Percentiles rank a stretch among this genome's conserved stretches.
These are phyloP conservation scores for Mirza zaza DNA, from an alignment of 2,113 vertebrate genomes.

Conservation along the genomic window DNA sequence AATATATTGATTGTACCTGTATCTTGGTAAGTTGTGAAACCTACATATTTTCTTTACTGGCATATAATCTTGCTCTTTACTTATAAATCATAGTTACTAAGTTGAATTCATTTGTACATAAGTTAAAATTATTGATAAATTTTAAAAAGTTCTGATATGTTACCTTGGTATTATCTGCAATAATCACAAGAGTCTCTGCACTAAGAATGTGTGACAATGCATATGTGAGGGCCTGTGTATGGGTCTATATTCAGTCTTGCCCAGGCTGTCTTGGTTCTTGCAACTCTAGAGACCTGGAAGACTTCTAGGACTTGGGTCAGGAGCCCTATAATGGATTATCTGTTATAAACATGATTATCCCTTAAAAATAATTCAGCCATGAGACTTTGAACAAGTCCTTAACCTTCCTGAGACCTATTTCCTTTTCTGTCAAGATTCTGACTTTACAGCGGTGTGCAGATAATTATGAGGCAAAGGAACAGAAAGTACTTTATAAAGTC, in stretches of 20 bases:
- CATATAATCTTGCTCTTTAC: background rate
- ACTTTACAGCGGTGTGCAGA: background rate
- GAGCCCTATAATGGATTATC: background rate
- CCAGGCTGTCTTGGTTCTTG: background rate
- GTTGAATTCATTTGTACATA: background rate
- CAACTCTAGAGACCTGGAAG: background rate
- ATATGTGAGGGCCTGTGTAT: rapidly evolving
- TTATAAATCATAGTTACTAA: background rate
- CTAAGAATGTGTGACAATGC: rapidly evolving
- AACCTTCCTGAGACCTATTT: background rate
- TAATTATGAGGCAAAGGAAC: background rate
- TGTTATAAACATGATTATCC: background rate
- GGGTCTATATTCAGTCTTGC: background rate
- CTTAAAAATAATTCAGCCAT: background rate
- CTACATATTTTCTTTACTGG: background rate
- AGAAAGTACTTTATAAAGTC: background rate
- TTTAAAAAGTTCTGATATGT: background rate
- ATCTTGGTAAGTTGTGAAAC: background rate
- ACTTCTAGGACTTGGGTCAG: background rate
- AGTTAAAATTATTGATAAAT: background rate
- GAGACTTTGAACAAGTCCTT: background rate
- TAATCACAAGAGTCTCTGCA: no score
- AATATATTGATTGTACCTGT: background rate
- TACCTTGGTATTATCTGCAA: background rate
- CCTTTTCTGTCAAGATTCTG: background rate